Conservation (phyloP, 1,140 invertebrate genomes). For the Luehdorfia chinensis region DNA sequence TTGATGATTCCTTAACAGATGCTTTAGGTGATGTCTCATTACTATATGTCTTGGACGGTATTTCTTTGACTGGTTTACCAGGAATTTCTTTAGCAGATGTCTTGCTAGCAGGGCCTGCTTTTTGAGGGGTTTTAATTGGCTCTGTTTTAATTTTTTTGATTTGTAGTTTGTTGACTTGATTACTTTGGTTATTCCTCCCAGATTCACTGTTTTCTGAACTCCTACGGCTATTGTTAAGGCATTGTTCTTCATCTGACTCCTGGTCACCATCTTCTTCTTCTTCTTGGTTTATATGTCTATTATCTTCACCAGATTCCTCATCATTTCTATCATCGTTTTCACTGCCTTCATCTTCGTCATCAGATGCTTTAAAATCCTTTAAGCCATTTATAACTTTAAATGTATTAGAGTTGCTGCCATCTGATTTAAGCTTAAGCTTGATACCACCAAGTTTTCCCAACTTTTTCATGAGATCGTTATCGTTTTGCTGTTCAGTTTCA, state of each 20-base stretch:
- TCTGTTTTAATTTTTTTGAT: conserved; percentile 36
- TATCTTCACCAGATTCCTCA: conserved; percentile 37
- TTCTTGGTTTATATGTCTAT: conserved; percentile 39
- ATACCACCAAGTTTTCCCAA: conserved; percentile 59
- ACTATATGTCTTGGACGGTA: too few species aligned
- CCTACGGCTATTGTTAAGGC: conserved; percentile 23
- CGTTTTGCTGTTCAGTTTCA: conserved; percentile 28
- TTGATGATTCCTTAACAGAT: background rate
- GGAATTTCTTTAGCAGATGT: conserved; percentile 8
- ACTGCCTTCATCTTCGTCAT: conserved; percentile 57
- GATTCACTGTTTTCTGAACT: conserved; percentile 43
- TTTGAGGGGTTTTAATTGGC: conserved; percentile 22
- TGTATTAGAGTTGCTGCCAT: conserved; percentile 50
- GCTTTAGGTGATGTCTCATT: conserved; percentile 9
- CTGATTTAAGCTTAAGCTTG: conserved; percentile 63
- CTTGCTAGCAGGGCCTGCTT: conserved; percentile 22
- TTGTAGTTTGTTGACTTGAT: conserved; percentile 26
- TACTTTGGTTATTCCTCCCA: conserved; percentile 24
- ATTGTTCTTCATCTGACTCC: conserved; percentile 20
- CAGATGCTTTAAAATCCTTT: conserved; percentile 63
- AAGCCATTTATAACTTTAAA: conserved; percentile 67
- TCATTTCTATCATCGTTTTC: conserved; percentile 42
- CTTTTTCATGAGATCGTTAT: conserved; percentile 51
- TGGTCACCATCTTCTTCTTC: conserved; percentile 43
- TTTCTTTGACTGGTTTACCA: conserved; percentile 19